phyloP scores from a whole-genome alignment of 2,113 vertebrate species.

The Ploceus nigricollis region DNA sequence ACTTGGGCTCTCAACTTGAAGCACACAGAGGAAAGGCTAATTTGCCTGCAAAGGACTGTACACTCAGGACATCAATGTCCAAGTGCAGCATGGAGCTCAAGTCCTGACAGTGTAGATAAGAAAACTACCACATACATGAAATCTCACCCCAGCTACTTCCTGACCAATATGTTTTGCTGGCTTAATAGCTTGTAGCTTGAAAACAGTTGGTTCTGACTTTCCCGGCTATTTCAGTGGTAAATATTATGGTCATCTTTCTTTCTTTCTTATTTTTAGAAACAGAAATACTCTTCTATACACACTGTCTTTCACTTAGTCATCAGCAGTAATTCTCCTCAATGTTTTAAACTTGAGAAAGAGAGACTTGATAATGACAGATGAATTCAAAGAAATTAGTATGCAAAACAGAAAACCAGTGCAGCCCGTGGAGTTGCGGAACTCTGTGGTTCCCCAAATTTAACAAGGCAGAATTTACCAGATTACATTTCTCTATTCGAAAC shows the following conservation, averaged over 20 bases:
- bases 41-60: rapidly evolving
- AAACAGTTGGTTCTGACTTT: neutral
- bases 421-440: neutral
- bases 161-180: neutral
- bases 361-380: neutral
- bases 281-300: neutral
- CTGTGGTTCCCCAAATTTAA: neutral
- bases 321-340: neutral
- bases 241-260: neutral
- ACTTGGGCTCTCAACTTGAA: neutral
- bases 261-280: neutral
- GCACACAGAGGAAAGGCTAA: neutral
- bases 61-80: neutral
- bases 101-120: neutral
- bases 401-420: neutral
- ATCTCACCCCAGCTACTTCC: neutral
- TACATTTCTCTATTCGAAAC: conserved; percentile 83
- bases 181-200: neutral
- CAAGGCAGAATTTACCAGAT: conserved; percentile 77
- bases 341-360: neutral
- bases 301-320: neutral
- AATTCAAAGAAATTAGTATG: neutral
- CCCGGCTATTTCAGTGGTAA: neutral
- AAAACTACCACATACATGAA: neutral
- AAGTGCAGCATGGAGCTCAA: neutral